Conservation (phyloP, 2,113 vertebrate genomes). For the Toxotes chatareus region DNA sequence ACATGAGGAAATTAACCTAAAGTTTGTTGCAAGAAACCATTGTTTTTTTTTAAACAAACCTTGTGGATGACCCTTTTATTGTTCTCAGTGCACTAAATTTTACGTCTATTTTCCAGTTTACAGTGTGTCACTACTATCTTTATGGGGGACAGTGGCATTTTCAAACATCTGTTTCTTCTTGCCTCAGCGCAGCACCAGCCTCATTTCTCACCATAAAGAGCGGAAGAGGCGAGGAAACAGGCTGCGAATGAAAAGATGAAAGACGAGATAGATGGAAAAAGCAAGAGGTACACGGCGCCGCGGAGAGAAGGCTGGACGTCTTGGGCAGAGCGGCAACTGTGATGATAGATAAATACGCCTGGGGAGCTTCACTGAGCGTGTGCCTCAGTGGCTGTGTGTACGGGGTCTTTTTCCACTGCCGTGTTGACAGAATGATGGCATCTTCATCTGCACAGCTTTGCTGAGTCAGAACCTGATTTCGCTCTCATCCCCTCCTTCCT, state of each 20-base stretch:
- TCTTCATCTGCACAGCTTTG: constrained; percentile 55
- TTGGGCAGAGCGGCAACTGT: constrained; percentile 16
- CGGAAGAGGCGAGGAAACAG: neutral
- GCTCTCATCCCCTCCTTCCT: neutral
- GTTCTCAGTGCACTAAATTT: neutral
- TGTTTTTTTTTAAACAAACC: neutral
- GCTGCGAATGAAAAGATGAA: constrained; percentile 15
- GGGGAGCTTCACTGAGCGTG: neutral
- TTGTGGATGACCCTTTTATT: neutral
- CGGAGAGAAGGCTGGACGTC: constrained; percentile 10
- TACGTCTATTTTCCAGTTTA: neutral
- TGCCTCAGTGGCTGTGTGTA: constrained; percentile 7
- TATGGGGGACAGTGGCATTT: constrained; percentile 8
- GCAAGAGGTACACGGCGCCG: constrained; percentile 7
- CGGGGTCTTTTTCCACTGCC: constrained; percentile 34
- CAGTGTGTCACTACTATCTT: constrained; percentile 9
- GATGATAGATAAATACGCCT: constrained; percentile 40
- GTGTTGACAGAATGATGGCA: constrained; percentile 55
- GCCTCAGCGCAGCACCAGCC: constrained; percentile 18
- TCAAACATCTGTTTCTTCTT: constrained; percentile 22
- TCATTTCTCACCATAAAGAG: constrained; percentile 30
- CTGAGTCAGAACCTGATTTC: constrained; percentile 59
- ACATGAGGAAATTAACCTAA: neutral
- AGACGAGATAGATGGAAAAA: constrained; percentile 42
- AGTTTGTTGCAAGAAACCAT: neutral